Conservation (phyloP, 2,797 vertebrate genomes). For the Erethizon dorsatum region DNA sequence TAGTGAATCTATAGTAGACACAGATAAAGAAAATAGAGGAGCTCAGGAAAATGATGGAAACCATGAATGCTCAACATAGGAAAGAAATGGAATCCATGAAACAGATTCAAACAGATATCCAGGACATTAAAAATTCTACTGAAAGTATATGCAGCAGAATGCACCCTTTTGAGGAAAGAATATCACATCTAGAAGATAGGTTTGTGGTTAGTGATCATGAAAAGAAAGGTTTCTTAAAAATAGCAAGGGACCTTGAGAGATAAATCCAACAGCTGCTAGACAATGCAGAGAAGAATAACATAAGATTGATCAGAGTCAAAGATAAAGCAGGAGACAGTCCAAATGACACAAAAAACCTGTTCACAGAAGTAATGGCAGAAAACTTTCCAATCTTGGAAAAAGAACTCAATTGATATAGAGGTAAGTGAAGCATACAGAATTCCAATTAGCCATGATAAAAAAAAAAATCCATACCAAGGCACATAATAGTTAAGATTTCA, state of each 20-base stretch:
- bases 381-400: neutral
- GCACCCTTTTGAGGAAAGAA: neutral
- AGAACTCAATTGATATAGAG: neutral
- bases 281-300: neutral
- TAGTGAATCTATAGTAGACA: neutral
- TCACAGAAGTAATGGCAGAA: neutral
- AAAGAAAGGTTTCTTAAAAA: neutral
- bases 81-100: neutral
- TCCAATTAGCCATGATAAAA: neutral
- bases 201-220: neutral
- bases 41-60: neutral
- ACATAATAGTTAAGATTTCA: neutral
- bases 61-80: neutral
- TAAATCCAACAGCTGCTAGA: neutral
- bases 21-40: neutral
- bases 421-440: neutral
- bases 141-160: neutral
- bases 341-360: neutral
- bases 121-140: neutral
- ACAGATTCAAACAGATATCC: neutral
- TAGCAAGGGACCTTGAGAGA: neutral
- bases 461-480: neutral
- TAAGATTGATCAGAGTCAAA: neutral
- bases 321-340: neutral
- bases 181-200: neutral